A percentile compares a stretch with the other conserved stretches of the same genome.
Conservation (phyloP, 2,113 vertebrate species). For the Eurystomus gularis region DNA sequence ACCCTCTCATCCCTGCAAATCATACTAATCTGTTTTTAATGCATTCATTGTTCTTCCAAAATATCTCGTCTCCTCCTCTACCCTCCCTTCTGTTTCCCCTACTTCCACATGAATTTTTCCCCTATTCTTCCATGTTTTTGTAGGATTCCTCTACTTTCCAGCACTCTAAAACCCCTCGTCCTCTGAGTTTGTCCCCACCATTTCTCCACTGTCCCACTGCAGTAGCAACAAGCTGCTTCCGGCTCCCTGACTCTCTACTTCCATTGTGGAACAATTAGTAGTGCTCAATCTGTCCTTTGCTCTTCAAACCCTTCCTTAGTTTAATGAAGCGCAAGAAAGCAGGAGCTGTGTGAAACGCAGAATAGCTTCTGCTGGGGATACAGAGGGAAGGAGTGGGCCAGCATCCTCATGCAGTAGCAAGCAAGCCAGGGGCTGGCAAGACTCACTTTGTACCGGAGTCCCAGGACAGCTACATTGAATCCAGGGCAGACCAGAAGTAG, state of each 20-base stretch:
- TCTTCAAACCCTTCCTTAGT: not conserved
- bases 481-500: not conserved
- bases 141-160: not conserved
- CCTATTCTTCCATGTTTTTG: not conserved
- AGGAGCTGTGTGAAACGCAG: accelerated
- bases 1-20: not conserved
- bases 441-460: not conserved
- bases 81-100: accelerated
- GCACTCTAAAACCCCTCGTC: accelerated
- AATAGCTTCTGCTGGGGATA: not conserved
- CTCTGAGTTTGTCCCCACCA: not conserved
- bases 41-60: not conserved
- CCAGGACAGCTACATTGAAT: not conserved
- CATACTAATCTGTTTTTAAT: not conserved
- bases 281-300: not conserved
- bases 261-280: not conserved
- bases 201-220: not conserved
- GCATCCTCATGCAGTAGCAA: not conserved
- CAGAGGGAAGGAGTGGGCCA: accelerated
- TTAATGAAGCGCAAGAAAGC: accelerated
- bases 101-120: not conserved
- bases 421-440: not conserved
- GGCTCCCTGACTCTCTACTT: not conserved
- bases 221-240: not conserved
- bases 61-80: not conserved